Evolutionary conservation across 2,113 vertebrate genomes (phyloP), one percentile per base, ranked within the genome.

Genomic region (Cygnus buccinator): DNA sequence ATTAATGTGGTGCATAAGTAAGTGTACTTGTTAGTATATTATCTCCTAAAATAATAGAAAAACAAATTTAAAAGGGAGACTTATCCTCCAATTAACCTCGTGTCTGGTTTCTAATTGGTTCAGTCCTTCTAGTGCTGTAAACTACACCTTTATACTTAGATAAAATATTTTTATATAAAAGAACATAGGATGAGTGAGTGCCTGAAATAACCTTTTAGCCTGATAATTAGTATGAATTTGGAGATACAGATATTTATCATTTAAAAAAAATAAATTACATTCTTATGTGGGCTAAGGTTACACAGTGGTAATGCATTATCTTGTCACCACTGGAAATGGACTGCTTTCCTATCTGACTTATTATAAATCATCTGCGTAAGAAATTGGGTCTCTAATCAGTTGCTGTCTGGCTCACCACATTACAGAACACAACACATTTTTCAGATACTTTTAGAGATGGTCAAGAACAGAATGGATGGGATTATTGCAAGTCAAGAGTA

Each of bases 271-370:
- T 89, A 59, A 71, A 81, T 72, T 72, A 78, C 11, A 43, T 71
- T 89, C 37, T 50, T 80, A 5, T 46, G 7, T 86, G 55, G 35
- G 48, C 28, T 86, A 74, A 95, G 58, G 35, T 90, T 88, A 55
- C n/a, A 37, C 9, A 81, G 41, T 22, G 16, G 20, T 84, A 63
- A 93, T 87, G 29, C 25, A 84, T 92, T 84, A 95, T 28, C 46
- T 92, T 94, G 63, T 90, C 86, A 91, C 41, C 11, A 81, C 43
- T 59, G 73, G 65, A 94, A 96, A 89, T 57, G 3, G 5, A 28
- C 54, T 92, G 19, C 22, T 89, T 92, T 90, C 37, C n/a, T 77
- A 55, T 44, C 9, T 84, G 73, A 63, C 20, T 92, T 88, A 66
- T 63, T 92, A 66, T 63, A 84, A 75, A 48, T 89, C n/a, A 75